phyloP scores from a whole-genome alignment of 2,888 invertebrate species.

The Hetaerina titia region DNA sequence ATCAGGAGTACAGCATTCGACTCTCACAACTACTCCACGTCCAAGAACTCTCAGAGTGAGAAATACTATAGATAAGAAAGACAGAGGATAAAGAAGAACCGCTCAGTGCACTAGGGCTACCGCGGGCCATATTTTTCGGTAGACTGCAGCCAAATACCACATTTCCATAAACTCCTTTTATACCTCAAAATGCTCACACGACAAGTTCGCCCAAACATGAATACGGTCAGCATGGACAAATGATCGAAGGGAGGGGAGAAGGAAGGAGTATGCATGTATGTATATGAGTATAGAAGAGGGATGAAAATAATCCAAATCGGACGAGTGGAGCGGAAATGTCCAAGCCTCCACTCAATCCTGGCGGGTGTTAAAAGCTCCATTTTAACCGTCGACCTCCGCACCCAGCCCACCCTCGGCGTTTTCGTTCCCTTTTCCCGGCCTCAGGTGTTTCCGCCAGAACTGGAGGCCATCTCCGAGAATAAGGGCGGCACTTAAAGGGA shows the following conservation, averaged over 20 bases:
- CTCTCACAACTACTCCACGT: neutral
- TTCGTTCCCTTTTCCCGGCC: neutral
- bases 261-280: too few species aligned
- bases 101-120: neutral
- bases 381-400: neutral
- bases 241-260: too few species aligned
- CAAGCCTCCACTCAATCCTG: neutral
- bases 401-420: neutral
- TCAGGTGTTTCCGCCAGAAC: neutral
- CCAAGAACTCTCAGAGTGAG: neutral
- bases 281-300: too few species aligned
- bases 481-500: neutral
- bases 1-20: too few species aligned
- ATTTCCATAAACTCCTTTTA: neutral
- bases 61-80: neutral
- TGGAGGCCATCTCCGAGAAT: conserved; percentile 6
- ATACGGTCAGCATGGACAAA: neutral
- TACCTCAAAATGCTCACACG: neutral
- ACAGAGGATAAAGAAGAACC: neutral
- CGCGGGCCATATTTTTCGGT: neutral
- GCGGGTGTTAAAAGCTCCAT: neutral
- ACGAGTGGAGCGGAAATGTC: neutral
- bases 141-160: too few species aligned
- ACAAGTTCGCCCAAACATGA: neutral
- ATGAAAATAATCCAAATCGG: neutral